A percentile compares a stretch with the other conserved stretches of the same genome.
Evolutionary conservation across 2,113 vertebrate genomes (phyloP).

Genomic region (Cyanoderma ruficeps): DNA sequence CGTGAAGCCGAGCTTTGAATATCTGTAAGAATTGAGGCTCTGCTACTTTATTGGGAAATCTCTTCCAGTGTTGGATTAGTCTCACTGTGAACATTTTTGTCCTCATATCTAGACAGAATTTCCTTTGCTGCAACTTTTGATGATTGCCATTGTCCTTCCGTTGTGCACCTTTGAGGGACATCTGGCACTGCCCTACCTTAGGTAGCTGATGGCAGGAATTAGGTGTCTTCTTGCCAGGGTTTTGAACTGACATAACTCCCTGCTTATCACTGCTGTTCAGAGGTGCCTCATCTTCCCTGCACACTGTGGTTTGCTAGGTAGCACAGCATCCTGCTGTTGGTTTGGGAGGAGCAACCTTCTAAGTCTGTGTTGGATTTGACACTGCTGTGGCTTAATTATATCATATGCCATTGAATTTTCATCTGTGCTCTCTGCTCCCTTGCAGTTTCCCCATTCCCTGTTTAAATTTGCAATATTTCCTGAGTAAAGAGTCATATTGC

Average conservation of each 20-base stretch:
- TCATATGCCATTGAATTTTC: background rate
- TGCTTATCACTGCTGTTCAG: background rate
- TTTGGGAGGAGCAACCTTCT: background rate
- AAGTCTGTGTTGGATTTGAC: background rate
- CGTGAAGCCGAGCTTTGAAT: background rate
- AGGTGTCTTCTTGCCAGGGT: background rate
- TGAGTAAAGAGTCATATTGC: background rate
- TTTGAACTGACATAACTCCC: background rate
- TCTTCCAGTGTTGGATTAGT: background rate
- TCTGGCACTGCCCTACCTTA: background rate
- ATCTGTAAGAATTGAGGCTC: background rate
- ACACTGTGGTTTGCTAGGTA: background rate
- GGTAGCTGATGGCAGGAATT: background rate
- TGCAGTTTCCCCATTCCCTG: background rate
- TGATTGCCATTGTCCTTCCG: background rate
- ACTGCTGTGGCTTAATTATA: background rate
- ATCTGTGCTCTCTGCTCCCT: background rate
- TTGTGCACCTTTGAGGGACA: background rate
- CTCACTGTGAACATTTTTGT: background rate
- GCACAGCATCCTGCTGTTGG: background rate
- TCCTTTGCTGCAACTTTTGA: background rate
- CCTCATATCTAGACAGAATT: background rate
- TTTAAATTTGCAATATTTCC: background rate
- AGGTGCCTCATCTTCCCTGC: background rate
- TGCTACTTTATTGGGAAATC: background rate